A percentile compares a stretch with the other conserved stretches of the same genome.
phyloP scores from a whole-genome alignment of 1,140 invertebrate genomes.

The Nixonia krombeini region DNA sequence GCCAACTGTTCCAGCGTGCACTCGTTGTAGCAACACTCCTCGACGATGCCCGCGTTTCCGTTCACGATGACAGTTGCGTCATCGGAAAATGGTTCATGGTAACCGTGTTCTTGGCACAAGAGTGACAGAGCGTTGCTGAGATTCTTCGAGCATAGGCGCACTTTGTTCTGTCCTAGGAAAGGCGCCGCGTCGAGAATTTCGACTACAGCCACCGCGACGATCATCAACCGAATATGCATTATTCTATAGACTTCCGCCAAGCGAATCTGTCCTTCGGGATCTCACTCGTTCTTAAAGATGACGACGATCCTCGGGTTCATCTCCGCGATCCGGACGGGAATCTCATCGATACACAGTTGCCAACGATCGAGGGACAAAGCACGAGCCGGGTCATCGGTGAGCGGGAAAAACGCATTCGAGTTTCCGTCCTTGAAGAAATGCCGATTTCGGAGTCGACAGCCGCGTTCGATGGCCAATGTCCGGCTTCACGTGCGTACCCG shows the following conservation, averaged over 20 bases:
- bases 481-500: no score
- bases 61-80: constrained; percentile 7
- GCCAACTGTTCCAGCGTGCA: background rate
- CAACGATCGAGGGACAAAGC: no score
- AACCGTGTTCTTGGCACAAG: constrained; percentile 29
- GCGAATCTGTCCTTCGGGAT: background rate
- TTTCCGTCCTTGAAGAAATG: no score
- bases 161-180: constrained; percentile 17
- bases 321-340: no score
- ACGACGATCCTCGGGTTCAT: no score
- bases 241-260: background rate
- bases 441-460: no score
- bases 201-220: constrained; percentile 4
- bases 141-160: constrained; percentile 38
- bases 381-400: no score
- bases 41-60: constrained; percentile 24
- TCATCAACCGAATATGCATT: background rate
- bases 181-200: background rate
- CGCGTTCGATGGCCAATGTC: no score
- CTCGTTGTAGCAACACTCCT: constrained; percentile 33
- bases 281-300: no score
- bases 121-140: constrained; percentile 37
- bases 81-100: constrained; percentile 27
- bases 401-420: no score
- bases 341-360: no score